Base-by-base conservation (phyloP, 2,888 invertebrate species). In the Tenthredo livida region DNA sequence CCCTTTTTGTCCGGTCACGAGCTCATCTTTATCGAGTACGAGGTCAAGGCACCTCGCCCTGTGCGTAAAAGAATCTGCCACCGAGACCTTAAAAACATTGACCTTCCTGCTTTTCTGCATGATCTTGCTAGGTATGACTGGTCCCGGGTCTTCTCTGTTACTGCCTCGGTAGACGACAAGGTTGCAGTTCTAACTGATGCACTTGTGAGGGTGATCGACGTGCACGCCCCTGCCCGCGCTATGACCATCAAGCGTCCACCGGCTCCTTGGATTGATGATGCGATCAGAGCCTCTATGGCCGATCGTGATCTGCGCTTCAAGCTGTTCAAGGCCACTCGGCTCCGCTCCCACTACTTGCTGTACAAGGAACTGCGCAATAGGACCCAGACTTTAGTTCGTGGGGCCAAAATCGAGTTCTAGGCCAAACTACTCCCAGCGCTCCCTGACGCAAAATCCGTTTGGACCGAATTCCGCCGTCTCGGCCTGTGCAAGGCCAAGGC, bases 1-100 rank as follows among this genome's bases (percentile, higher is more conserved):
- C 54, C 54, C 7, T 54, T 54, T 3, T 17, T 54, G 1, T 54
- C 54, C 0, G n/a, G 75, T 2, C 84, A 84, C n/a, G 77, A 84
- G 37, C 33, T 75, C 1, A 84, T 84, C 5, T 40, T 33, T 21
- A 65, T 84, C 6, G 6, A 2, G 1, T 84, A 77, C 50, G n/a
- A 15, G 3, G 10, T 65, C 0, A 6, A 15, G 7, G 25, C 9
- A 1, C 67, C 67, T 4, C 25, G 15, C 4, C 12, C 67, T 9
- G n/a, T n/a, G n/a, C n/a, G n/a, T n/a, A n/a, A n/a, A n/a, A n/a
- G n/a, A n/a, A n/a, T n/a, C n/a, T n/a, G n/a, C n/a, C 25, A 25
- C 12, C 65, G 65, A 2, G 29, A 65, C 12, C n/a, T 65, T 25
- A 65, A n/a, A 1, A 10, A n/a, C 21, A n/a, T 65, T 5, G 29